Base-by-base conservation (phyloP, 1,140 invertebrate genomes). In the Ganaspis sp. region DNA sequence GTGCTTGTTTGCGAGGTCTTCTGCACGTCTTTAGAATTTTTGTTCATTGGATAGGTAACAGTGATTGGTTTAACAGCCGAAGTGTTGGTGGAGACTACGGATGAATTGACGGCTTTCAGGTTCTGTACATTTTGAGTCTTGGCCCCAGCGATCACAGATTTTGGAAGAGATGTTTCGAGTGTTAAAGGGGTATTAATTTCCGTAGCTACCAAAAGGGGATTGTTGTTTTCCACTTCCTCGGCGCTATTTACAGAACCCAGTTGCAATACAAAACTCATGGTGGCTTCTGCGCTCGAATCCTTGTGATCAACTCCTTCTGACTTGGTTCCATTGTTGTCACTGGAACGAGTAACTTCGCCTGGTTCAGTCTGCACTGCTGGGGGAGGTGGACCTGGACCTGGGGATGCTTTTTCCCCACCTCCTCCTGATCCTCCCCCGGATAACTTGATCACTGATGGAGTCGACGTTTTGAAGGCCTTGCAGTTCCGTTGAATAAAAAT, bases 391-490 rank as follows among this genome's bases (percentile, higher is more conserved):
- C 77, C 83, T 74, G 86, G 81, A 72, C 84, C 86, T 81, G 87
- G 84, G 83, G 89, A 87, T 74, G 83, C 37, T 73, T 85, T 83
- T 38, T 88, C 88, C 82, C 84, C 84, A 80, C 85, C 82, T 73
- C 86, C 88, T 82, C 85, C 87, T 83, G 86, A 85, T 81, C 89
- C 89, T 87, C 88, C 88, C 87, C 89, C 89, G 81, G 87, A 87
- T 88, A 88, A 88, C 87, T 90, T 88, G 74, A 88, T 90, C 79
- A 89, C 89, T 83, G 89, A 89, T 45, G 87, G 87, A 78, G 84
- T 90, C 89, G 89, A 90, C 90, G 90, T 91, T 85, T 91, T 91
- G 89, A 80, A 88, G 85, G 89, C 84, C 84, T 87, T 89, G 71
- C 73, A 69, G 64, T 81, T 77, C 81, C 87, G 80, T 73, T 78